These are phyloP conservation scores for Rhagoletis zephyria DNA, from an alignment of 1,140 invertebrate species.

Conservation along the genomic window DNA sequence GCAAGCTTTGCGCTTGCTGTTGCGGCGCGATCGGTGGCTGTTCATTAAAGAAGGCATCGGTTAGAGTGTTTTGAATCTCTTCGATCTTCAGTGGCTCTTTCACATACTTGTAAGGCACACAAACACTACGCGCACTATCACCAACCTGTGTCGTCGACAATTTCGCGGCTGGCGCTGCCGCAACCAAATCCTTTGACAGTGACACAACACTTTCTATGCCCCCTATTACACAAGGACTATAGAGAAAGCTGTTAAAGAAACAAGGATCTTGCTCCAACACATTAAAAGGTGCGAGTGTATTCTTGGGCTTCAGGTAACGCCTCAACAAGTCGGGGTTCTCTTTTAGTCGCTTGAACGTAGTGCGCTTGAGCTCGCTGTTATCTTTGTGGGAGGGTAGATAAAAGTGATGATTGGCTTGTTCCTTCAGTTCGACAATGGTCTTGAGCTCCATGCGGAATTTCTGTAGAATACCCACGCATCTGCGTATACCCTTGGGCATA, in stretches of 20 bases:
- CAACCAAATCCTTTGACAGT: not conserved
- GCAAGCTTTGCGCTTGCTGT: not conserved
- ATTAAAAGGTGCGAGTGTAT: slow-evolving; percentile 58
- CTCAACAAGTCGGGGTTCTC: slow-evolving; percentile 63
- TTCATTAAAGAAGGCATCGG: slow-evolving; percentile 23
- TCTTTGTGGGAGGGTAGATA: slow-evolving; percentile 58
- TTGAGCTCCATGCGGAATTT: slow-evolving; percentile 66
- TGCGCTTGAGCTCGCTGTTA: slow-evolving; percentile 58
- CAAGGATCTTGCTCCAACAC: slow-evolving; percentile 66
- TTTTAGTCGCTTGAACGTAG: slow-evolving; percentile 63
- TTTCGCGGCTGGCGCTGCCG: not conserved
- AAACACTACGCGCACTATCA: not conserved
- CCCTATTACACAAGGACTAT: not conserved
- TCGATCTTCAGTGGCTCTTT: slow-evolving; percentile 34
- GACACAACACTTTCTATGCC: not conserved
- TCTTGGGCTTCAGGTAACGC: slow-evolving; percentile 59
- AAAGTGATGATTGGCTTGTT: slow-evolving; percentile 62
- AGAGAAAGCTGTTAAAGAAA: slow-evolving; percentile 64
- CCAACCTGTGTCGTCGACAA: no score
- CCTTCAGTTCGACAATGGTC: slow-evolving; percentile 64
- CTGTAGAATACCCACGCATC: slow-evolving; percentile 57
- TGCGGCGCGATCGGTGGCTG: not conserved
- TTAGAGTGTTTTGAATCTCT: slow-evolving; percentile 14
- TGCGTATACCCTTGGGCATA: not conserved
- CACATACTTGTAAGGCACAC: slow-evolving; percentile 31